A percentile compares a stretch with the other conserved stretches of the same genome.
phyloP scores from a whole-genome alignment of 2,888 invertebrate species.

The Drosophila lutescens region DNA sequence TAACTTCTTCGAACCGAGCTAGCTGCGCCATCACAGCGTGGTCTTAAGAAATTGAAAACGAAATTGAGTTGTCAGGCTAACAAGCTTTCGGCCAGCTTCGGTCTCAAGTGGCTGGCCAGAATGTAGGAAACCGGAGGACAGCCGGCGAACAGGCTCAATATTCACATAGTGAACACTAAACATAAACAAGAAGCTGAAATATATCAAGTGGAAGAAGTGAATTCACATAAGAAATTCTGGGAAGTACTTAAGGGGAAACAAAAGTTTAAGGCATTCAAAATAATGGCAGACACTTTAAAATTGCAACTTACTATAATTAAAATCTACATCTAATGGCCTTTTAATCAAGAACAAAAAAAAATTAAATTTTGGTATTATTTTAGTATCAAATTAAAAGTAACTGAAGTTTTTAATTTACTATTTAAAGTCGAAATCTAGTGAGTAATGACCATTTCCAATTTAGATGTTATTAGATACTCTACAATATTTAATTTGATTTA shows the following conservation, averaged over 20 bases:
- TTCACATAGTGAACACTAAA: constrained; percentile 14
- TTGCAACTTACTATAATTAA: background rate
- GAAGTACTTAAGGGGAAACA: background rate
- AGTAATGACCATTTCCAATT: background rate
- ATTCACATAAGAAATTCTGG: background rate
- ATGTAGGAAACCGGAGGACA: background rate
- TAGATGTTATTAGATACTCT: background rate
- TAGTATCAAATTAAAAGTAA: background rate
- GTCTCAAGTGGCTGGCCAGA: constrained; percentile 60
- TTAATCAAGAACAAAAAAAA: background rate
- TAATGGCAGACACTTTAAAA: too few species aligned
- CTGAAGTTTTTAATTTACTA: background rate
- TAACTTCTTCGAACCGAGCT: constrained; percentile 13
- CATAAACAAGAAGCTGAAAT: constrained; percentile 3
- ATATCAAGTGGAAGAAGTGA: background rate
- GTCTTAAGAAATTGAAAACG: constrained; percentile 68
- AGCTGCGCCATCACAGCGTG: constrained; percentile 18
- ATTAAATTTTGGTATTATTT: background rate
- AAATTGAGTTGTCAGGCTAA: constrained; percentile 73
- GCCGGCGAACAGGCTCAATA: constrained; percentile 23
- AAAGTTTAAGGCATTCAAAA: background rate
- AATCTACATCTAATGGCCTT: background rate
- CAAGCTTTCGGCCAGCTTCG: constrained; percentile 59
- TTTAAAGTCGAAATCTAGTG: too few species aligned
- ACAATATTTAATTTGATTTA: background rate